Percentiles rank a stretch among this genome's conserved stretches.
These are phyloP conservation scores for Drosophila orosa DNA, from an alignment of 1,140 invertebrate species.

Conservation along the genomic window DNA sequence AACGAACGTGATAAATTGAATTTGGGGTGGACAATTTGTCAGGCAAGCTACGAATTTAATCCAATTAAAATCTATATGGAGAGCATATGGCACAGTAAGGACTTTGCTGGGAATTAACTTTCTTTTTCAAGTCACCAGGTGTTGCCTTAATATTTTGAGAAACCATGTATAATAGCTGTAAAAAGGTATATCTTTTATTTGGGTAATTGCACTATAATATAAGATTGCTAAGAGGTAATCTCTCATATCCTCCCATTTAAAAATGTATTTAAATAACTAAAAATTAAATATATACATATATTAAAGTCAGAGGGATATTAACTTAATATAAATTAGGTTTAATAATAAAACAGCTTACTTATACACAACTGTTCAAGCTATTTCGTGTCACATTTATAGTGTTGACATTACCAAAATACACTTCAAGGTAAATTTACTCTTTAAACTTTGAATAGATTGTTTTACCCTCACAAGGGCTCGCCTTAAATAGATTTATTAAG, in stretches of 20 bases:
- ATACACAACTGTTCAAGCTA: neutral
- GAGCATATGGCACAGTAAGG: constrained; percentile 7
- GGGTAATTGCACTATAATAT: neutral
- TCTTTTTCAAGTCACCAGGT: neutral
- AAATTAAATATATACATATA: neutral
- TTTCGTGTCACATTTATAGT: constrained; percentile 2
- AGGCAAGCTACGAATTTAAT: constrained; percentile 5
- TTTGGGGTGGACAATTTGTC: constrained; percentile 40
- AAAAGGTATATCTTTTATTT: neutral
- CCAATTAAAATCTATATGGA: constrained; percentile 19
- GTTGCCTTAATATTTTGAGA: neutral
- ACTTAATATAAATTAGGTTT: too few relatives aligned
- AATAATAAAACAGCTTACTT: neutral
- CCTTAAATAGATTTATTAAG: constrained; percentile 36
- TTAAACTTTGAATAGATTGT: constrained; percentile 12
- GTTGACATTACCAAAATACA: neutral
- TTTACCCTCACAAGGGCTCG: neutral
- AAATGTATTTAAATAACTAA: neutral
- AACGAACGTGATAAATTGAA: constrained; percentile 3
- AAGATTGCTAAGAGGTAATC: neutral
- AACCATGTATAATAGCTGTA: neutral
- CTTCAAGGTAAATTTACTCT: neutral
- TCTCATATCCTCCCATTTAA: neutral
- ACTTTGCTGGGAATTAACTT: neutral
- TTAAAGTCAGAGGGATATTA: neutral